These are phyloP conservation scores for Epirrhoe alternata DNA, from an alignment of 2,888 invertebrate species.

Conservation along the genomic window DNA sequence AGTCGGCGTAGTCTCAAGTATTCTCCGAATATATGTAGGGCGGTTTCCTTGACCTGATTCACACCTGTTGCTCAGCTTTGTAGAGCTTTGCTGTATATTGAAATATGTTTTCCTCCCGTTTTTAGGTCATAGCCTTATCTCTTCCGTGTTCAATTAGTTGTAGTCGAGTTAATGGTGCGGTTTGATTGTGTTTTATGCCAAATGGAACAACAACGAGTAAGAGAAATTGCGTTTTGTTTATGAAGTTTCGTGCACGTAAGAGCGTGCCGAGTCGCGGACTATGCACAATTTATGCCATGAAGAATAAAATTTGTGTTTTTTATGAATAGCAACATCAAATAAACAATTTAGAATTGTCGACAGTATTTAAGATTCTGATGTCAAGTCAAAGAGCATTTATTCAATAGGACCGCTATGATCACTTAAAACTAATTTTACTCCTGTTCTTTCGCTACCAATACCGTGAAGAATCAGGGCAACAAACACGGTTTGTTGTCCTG, in stretches of 20 bases:
- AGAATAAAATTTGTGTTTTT: not conserved
- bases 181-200: not conserved
- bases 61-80: slow-evolving; percentile 42
- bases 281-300: not conserved
- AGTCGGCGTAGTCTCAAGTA: slow-evolving; percentile 29
- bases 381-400: too few relatives aligned
- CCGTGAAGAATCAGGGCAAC: too few relatives aligned
- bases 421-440: too few relatives aligned
- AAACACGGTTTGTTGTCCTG: too few relatives aligned
- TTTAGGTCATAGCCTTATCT: slow-evolving; percentile 18
- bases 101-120: slow-evolving; percentile 21
- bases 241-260: not conserved
- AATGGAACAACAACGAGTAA: not conserved
- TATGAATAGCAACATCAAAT: too few relatives aligned
- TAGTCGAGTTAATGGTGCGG: not conserved
- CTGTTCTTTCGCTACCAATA: too few relatives aligned
- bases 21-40: slow-evolving; percentile 40
- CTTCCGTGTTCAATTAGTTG: slow-evolving; percentile 11
- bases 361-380: too few relatives aligned
- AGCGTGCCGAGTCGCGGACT: too few relatives aligned
- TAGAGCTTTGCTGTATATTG: slow-evolving; percentile 21
- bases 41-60: slow-evolving; percentile 42
- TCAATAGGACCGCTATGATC: too few relatives aligned
- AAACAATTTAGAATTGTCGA: too few relatives aligned
- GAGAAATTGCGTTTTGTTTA: not conserved